These are phyloP conservation scores for Murina feae DNA, from an alignment of 2,113 vertebrate species.

Conservation along the genomic window DNA sequence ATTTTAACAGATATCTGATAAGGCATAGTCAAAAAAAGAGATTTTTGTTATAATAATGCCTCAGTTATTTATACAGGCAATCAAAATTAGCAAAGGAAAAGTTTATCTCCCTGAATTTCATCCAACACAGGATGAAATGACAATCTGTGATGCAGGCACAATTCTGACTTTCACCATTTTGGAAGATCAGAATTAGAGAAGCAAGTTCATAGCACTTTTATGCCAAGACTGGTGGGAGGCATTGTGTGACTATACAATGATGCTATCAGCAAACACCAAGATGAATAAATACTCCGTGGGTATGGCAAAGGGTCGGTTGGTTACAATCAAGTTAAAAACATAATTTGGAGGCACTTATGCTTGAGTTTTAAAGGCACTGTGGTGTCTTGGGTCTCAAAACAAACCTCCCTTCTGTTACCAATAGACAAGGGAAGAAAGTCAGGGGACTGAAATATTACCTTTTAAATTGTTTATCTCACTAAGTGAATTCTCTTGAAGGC, in stretches of 20 bases:
- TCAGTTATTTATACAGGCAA: background rate
- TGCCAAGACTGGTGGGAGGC: background rate
- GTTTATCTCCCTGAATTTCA: background rate
- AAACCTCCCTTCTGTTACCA: background rate
- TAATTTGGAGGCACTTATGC: background rate
- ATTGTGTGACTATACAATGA: background rate
- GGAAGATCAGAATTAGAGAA: background rate
- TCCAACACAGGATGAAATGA: background rate
- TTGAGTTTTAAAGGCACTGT: background rate
- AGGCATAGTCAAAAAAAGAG: background rate
- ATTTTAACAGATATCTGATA: background rate
- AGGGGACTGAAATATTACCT: background rate
- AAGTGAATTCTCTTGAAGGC: background rate
- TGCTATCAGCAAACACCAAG: background rate
- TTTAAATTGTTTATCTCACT: background rate
- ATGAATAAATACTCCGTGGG: background rate
- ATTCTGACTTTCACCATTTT: background rate
- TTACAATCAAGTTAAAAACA: background rate
- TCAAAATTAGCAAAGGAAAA: background rate
- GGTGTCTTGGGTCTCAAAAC: accelerated
- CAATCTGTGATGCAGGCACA: background rate
- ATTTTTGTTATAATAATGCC: background rate
- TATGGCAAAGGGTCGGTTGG: background rate
- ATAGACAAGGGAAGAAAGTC: background rate
- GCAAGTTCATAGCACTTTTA: background rate